These are phyloP conservation scores for Pristionchus fissidentatus DNA, from an alignment of 2,888 invertebrate genomes.

Conservation along the genomic window DNA sequence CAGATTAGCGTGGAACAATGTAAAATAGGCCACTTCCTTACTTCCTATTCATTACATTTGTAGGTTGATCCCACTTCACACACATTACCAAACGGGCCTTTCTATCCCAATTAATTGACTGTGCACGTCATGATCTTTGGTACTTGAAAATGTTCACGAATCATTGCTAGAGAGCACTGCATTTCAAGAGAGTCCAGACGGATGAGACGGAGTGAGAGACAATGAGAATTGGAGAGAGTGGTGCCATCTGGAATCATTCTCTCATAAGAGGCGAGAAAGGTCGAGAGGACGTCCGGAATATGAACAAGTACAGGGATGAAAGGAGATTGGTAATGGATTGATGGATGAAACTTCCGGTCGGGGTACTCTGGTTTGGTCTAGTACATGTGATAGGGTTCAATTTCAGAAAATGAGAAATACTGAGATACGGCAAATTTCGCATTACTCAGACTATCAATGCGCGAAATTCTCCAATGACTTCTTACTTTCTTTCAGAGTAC, in stretches of 20 bases:
- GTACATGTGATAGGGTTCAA: too few species aligned
- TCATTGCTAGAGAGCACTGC: too few species aligned
- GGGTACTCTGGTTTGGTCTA: too few species aligned
- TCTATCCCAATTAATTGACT: constrained; percentile 17
- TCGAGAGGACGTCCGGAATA: not conserved
- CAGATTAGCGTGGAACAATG: too few species aligned
- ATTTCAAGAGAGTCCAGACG: too few species aligned
- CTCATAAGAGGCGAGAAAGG: constrained; percentile 20
- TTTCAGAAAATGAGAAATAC: too few species aligned
- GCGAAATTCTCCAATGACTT: too few species aligned
- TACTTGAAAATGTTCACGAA: not conserved
- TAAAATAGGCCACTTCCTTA: too few species aligned
- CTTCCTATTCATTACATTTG: not conserved
- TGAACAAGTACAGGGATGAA: not conserved
- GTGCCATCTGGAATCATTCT: constrained; percentile 14
- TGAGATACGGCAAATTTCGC: too few species aligned
- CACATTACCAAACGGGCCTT: not conserved
- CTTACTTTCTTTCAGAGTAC: too few species aligned
- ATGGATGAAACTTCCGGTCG: too few species aligned
- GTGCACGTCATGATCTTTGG: not conserved
- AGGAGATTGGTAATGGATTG: not conserved
- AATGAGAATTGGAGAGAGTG: not conserved
- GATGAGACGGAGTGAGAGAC: not conserved
- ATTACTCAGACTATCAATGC: too few species aligned
- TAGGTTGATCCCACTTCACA: not conserved